Conservation (phyloP, 2,888 invertebrate genomes). For the Hypena proboscidalis region DNA sequence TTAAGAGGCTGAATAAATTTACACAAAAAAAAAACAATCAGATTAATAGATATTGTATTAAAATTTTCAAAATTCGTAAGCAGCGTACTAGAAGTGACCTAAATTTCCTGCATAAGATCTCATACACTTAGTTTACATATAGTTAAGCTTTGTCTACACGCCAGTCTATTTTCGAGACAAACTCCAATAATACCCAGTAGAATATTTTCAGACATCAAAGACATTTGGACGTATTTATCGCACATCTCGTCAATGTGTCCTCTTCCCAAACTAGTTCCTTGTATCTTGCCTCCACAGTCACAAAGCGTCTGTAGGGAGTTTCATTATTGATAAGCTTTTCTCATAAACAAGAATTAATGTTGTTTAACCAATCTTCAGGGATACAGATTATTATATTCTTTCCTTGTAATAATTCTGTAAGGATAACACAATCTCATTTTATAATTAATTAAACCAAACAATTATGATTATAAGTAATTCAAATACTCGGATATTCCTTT, state of each 20-base stretch:
- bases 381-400: slow-evolving; percentile 22
- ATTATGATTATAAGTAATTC: slow-evolving; percentile 18
- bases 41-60: no score
- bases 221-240: slow-evolving; percentile 17
- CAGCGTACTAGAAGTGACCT: no score
- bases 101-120: no score
- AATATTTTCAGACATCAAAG: slow-evolving; percentile 4
- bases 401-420: slow-evolving; percentile 19
- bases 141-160: no score
- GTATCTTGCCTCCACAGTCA: slow-evolving; percentile 34
- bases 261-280: slow-evolving; percentile 29
- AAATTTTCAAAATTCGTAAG: no score
- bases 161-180: not conserved
- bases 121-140: no score
- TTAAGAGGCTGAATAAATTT: no score
- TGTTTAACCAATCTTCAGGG: slow-evolving; percentile 20
- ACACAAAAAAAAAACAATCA: no score
- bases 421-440: slow-evolving; percentile 25
- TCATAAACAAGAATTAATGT: slow-evolving; percentile 37
- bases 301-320: slow-evolving; percentile 46
- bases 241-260: slow-evolving; percentile 16
- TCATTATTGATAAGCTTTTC: slow-evolving; percentile 54
- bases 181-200: not conserved
- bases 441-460: slow-evolving; percentile 31
- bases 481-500: slow-evolving; percentile 22